Conservation (phyloP, 2,113 vertebrate species). For the Madoqua kirkii region DNA sequence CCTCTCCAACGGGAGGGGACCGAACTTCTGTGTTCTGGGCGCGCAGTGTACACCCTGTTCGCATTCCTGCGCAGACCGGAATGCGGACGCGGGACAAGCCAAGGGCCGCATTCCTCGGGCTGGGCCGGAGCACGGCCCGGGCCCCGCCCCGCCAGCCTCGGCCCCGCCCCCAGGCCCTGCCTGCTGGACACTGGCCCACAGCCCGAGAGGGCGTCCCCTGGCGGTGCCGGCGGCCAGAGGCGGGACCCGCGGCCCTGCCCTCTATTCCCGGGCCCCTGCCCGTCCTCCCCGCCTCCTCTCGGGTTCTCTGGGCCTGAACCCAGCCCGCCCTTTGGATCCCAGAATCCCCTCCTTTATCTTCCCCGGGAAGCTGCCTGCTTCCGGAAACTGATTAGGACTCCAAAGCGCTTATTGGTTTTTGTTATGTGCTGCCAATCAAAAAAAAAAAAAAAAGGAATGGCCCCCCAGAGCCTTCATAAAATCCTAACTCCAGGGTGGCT, state of each 20-base stretch:
- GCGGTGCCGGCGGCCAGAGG: neutral
- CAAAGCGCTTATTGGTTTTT: neutral
- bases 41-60: slow-evolving; percentile 77
- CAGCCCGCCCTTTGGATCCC: neutral
- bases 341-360: slow-evolving; percentile 44
- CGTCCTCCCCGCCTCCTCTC: neutral
- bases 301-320: neutral
- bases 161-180: neutral
- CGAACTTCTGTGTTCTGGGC: slow-evolving; percentile 51
- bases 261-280: accelerated
- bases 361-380: neutral
- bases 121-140: accelerated
- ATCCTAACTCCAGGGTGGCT: neutral
- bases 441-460: neutral
- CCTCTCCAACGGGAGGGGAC: slow-evolving; percentile 37
- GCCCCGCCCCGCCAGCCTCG: neutral
- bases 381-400: neutral
- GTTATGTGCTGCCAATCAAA: neutral
- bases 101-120: slow-evolving; percentile 77
- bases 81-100: slow-evolving; percentile 77
- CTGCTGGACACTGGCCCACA: accelerated
- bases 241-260: accelerated
- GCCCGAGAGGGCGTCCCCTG: neutral
- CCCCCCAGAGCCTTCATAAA: neutral
- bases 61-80: slow-evolving; percentile 80